Evolutionary conservation across 2,888 invertebrate species (phyloP).

Genomic region (Sclerodermus sp.): DNA sequence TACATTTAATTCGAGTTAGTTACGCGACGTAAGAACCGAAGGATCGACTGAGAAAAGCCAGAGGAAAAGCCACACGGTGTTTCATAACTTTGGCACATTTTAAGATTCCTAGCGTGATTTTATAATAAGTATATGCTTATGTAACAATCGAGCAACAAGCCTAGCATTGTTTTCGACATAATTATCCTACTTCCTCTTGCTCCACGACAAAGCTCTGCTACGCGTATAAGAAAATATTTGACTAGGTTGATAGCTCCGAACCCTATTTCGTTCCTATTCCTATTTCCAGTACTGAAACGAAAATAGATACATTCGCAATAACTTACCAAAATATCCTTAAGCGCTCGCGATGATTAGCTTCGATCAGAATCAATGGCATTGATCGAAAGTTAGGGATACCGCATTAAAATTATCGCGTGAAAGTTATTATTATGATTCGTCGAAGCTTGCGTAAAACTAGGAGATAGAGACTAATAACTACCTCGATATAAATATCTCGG

Average conservation of each 20-base stretch:
- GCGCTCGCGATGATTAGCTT: slow-evolving; percentile 13
- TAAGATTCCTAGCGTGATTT: no score
- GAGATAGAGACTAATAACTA: not conserved
- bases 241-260: slow-evolving; percentile 6
- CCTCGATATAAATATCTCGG: not conserved
- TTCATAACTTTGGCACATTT: no score
- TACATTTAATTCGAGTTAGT: no score
- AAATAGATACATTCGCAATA: slow-evolving; percentile 30
- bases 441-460: not conserved
- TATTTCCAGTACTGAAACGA: slow-evolving; percentile 29
- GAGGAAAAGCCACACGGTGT: no score
- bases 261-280: slow-evolving; percentile 23
- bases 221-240: not conserved
- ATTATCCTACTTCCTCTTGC: no score
- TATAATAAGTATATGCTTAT: no score
- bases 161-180: no score
- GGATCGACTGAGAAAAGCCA: no score
- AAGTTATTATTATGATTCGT: not conserved
- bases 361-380: slow-evolving; percentile 12
- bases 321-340: slow-evolving; percentile 19
- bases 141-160: no score
- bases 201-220: no score
- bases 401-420: not conserved
- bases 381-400: slow-evolving; percentile 27
- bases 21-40: no score